phyloP scores from a whole-genome alignment of 37 sponge, comb jelly and placozoan genomes.

The Tethya wilhelma region DNA sequence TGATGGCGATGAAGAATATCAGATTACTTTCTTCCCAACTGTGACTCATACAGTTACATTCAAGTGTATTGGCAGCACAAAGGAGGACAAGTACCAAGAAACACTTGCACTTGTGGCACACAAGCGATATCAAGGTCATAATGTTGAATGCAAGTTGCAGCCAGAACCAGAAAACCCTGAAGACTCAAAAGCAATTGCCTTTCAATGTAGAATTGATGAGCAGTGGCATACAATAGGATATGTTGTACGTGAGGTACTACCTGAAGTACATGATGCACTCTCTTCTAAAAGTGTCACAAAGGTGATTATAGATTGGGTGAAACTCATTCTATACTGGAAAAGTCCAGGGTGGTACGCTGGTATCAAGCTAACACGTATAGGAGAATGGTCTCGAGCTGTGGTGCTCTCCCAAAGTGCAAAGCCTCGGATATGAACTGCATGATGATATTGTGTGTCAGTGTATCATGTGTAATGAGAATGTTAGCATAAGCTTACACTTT shows the following conservation, averaged over 20 bases:
- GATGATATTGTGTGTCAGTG: not conserved
- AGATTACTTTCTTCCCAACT: not conserved
- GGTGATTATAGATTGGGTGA: not conserved
- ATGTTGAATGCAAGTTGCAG: not conserved
- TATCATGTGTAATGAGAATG: not conserved
- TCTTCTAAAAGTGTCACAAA: not conserved
- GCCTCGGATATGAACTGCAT: not conserved
- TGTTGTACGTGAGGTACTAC: not conserved
- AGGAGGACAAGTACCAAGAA: slow-evolving; percentile 1
- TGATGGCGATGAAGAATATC: not conserved
- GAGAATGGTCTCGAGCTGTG: not conserved
- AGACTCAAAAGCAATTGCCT: slow-evolving; percentile 4
- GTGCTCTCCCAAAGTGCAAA: not conserved
- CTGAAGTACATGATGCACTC: not conserved
- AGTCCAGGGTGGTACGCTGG: slow-evolving; percentile 1
- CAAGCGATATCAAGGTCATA: not conserved
- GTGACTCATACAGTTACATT: slow-evolving; percentile 1
- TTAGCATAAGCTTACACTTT: not conserved
- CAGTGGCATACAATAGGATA: not conserved
- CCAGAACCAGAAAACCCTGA: not conserved
- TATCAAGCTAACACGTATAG: not conserved
- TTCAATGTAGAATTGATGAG: not conserved
- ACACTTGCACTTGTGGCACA: not conserved
- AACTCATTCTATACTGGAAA: slow-evolving; percentile 1
- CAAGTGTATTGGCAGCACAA: slow-evolving; percentile 9